Evolutionary conservation across 2,888 invertebrate species (phyloP).

Genomic region (Agonopterix subpropinquella): DNA sequence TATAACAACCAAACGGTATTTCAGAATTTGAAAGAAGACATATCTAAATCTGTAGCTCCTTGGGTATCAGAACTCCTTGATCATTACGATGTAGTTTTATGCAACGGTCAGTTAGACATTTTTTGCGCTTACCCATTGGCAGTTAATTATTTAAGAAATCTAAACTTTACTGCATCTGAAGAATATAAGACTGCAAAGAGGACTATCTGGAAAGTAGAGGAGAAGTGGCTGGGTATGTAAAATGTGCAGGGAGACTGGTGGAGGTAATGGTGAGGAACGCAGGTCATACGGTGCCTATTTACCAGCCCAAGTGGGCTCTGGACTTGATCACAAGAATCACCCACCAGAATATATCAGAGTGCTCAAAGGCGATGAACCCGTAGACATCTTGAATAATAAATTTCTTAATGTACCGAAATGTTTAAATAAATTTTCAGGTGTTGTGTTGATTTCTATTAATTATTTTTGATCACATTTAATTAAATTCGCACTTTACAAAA

Average conservation of each 20-base stretch:
- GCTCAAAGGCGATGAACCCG: not conserved
- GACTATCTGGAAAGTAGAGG: constrained; percentile 74
- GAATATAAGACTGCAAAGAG: constrained; percentile 74
- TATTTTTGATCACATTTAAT: no score
- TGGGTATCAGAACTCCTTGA: constrained; percentile 76
- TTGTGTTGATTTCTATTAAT: no score
- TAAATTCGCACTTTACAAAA: not conserved
- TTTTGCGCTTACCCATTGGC: constrained; percentile 87
- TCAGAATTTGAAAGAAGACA: constrained; percentile 75
- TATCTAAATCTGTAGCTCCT: constrained; percentile 81
- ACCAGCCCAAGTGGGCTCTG: constrained; percentile 79
- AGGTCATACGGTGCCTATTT: constrained; percentile 81
- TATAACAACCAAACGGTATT: constrained; percentile 69
- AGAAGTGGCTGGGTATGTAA: constrained; percentile 79
- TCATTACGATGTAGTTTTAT: constrained; percentile 79
- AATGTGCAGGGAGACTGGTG: constrained; percentile 74
- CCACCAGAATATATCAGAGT: constrained; percentile 7
- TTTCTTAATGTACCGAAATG: no score
- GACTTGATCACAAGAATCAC: constrained; percentile 78
- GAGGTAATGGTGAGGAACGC: constrained; percentile 79
- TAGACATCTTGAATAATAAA: no score
- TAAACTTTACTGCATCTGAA: constrained; percentile 74
- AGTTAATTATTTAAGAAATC: constrained; percentile 78
- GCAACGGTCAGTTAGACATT: constrained; percentile 88
- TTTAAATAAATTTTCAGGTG: no score